Conservation (phyloP, 1,140 invertebrate species). For the Drosophila pruinosa region DNA sequence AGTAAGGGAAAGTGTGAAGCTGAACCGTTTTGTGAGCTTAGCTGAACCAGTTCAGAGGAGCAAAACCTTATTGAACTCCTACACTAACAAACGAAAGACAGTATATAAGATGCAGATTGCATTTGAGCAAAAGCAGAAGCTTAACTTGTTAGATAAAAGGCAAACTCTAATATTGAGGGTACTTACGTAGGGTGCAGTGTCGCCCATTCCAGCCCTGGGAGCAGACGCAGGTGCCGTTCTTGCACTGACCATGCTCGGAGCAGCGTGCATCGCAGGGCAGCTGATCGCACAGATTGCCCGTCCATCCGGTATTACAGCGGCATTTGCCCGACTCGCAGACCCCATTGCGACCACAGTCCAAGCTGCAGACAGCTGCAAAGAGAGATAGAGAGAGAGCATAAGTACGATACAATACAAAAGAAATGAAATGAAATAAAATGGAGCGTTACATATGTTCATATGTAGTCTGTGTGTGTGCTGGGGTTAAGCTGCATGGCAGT, state of each 20-base stretch:
- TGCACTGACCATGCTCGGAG: constrained; percentile 97
- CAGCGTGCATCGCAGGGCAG: constrained; percentile 95
- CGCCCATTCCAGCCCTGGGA: constrained; percentile 98
- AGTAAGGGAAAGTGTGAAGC: too few species aligned
- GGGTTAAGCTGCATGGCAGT: background rate
- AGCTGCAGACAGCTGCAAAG: constrained; percentile 91
- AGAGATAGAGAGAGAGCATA: constrained; percentile 6
- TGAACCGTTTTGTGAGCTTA: background rate
- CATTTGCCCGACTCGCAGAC: constrained; percentile 95
- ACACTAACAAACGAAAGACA: too few species aligned
- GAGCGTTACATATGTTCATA: background rate
- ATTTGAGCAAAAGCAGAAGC: background rate
- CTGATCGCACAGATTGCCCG: constrained; percentile 94
- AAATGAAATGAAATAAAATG: background rate
- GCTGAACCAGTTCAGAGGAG: background rate
- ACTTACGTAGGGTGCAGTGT: constrained; percentile 97
- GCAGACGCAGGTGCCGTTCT: constrained; percentile 98
- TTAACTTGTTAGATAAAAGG: background rate
- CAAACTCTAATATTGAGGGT: constrained; percentile 2
- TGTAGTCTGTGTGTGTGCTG: background rate
- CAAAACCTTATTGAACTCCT: too few species aligned
- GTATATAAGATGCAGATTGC: too few species aligned
- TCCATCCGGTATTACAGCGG: constrained; percentile 95
- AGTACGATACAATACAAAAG: background rate
- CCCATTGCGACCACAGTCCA: constrained; percentile 95